Evolutionary conservation across 1,140 invertebrate species (phyloP).

Genomic region (Cydia fagiglandana): DNA sequence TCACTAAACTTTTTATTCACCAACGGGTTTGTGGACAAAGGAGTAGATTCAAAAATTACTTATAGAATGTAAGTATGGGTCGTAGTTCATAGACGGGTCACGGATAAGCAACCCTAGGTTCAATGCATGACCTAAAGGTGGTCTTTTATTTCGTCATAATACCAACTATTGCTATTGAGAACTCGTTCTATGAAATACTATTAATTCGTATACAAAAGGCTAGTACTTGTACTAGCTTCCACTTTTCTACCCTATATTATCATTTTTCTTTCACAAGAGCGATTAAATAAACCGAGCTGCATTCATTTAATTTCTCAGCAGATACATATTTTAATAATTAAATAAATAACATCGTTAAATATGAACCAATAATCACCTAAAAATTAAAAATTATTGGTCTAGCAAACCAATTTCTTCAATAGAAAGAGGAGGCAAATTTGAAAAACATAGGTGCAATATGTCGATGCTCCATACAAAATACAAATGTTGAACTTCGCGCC

Average conservation of each 20-base stretch:
- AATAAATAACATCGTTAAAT: no score
- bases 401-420: no score
- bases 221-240: constrained; percentile 15
- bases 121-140: constrained; percentile 27
- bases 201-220: constrained; percentile 16
- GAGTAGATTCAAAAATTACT: constrained; percentile 7
- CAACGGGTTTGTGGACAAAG: constrained; percentile 58
- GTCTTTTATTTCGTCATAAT: constrained; percentile 21
- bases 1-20: constrained; percentile 70
- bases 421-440: no score
- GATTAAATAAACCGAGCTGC: neutral
- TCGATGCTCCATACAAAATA: no score
- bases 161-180: neutral
- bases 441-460: no score
- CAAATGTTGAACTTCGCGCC: no score
- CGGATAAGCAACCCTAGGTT: constrained; percentile 7
- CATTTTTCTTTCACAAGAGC: neutral
- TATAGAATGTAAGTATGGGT: constrained; percentile 12
- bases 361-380: no score
- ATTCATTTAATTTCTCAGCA: neutral
- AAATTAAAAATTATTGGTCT: no score
- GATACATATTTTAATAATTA: no score
- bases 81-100: constrained; percentile 27
- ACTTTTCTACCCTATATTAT: neutral
- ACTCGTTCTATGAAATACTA: constrained; percentile 14